phyloP scores from a whole-genome alignment of 1,140 invertebrate species.

The Hesperophylax magnus region DNA sequence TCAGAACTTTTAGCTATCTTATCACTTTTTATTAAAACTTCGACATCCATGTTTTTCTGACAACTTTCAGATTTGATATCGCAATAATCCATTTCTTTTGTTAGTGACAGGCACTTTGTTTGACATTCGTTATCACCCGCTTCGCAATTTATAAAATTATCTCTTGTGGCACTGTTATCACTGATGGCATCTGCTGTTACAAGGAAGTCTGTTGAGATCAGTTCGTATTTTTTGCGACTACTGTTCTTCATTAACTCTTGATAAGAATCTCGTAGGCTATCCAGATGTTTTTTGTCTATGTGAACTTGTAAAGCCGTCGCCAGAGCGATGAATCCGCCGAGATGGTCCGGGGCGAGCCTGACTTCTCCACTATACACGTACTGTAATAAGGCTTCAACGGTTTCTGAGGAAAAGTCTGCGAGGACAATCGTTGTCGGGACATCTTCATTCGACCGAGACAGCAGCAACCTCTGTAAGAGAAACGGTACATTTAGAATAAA shows the following conservation, averaged over 20 bases:
- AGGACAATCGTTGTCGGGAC: conserved; percentile 62
- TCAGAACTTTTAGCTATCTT: conserved; percentile 41
- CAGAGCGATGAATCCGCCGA: conserved; percentile 63
- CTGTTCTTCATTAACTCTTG: conserved; percentile 6
- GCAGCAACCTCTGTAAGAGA: conserved; percentile 59
- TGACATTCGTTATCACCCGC: neutral
- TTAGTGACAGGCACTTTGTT: neutral
- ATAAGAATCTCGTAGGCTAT: conserved; percentile 32
- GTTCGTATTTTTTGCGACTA: conserved; percentile 27
- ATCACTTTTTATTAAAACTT: conserved; percentile 47
- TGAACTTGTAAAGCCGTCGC: conserved; percentile 63
- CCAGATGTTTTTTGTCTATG: conserved; percentile 58
- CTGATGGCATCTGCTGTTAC: neutral
- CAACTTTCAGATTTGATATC: conserved; percentile 18
- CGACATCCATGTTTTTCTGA: conserved; percentile 41
- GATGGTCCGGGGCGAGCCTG: conserved; percentile 59
- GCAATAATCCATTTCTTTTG: neutral
- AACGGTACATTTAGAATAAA: neutral
- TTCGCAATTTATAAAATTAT: neutral
- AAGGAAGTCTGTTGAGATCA: conserved; percentile 18
- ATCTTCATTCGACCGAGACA: conserved; percentile 62
- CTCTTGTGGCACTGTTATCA: conserved; percentile 1
- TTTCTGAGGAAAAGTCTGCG: conserved; percentile 63
- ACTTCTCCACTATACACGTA: conserved; percentile 67
- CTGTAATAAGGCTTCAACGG: conserved; percentile 62